Conservation (phyloP, 2,888 invertebrate genomes). For the Prionchulus punctatus region DNA sequence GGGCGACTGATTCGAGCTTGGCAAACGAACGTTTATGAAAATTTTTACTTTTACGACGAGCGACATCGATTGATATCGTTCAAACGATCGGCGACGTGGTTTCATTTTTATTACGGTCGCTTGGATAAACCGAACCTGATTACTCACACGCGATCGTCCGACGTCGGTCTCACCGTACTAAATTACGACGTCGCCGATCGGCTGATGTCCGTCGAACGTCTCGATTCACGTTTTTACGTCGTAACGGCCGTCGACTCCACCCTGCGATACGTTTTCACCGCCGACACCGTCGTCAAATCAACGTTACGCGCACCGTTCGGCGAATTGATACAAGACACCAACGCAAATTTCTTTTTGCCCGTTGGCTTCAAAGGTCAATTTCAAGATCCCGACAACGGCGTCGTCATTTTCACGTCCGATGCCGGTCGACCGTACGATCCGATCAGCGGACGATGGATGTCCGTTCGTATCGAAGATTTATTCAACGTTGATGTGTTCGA, state of each 20-base stretch:
- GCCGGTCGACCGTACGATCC: conserved; percentile 13
- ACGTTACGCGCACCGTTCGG: conserved; percentile 87
- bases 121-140: too few relatives aligned
- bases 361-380: conserved; percentile 88
- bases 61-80: conserved; percentile 57
- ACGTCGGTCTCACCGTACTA: conserved; percentile 81
- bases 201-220: conserved; percentile 31
- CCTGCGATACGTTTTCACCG: conserved; percentile 84
- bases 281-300: conserved; percentile 76
- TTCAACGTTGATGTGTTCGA: conserved; percentile 10
- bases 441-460: conserved; percentile 13
- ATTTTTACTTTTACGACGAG: conserved; percentile 67
- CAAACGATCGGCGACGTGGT: conserved; percentile 19
- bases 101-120: too few relatives aligned
- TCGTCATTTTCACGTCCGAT: conserved; percentile 10
- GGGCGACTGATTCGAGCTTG: conserved; percentile 67
- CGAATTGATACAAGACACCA: conserved; percentile 81
- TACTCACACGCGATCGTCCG: conserved; percentile 42
- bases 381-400: conserved; percentile 53
- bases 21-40: conserved; percentile 69
- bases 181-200: conserved; percentile 64
- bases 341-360: conserved; percentile 77
- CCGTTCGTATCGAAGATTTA: neutral
- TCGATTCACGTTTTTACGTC: conserved; percentile 24
- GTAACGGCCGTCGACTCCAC: conserved; percentile 47